A percentile compares a stretch with the other conserved stretches of the same genome.
phyloP scores from a whole-genome alignment of 1,140 invertebrate species.

The Temnothorax nylanderi region DNA sequence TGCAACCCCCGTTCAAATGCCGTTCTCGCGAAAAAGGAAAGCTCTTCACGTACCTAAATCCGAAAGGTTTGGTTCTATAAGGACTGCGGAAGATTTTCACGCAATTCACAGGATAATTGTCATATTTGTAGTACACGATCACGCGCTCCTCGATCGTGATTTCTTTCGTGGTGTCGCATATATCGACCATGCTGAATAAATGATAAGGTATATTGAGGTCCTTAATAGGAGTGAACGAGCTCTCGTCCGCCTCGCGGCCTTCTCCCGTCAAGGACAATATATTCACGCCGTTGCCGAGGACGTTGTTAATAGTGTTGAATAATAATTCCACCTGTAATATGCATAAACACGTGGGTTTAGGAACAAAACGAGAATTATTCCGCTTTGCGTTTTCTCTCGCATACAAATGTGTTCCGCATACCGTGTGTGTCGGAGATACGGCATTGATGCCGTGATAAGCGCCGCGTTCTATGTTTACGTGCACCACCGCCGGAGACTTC shows the following conservation, averaged over 20 bases:
- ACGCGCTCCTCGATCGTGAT: slow-evolving; percentile 96
- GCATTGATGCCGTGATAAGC: slow-evolving; percentile 97
- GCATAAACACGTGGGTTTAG: neutral
- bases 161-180: slow-evolving; percentile 97
- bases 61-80: slow-evolving; percentile 94
- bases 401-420: slow-evolving; percentile 79
- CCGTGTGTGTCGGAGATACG: slow-evolving; percentile 93
- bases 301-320: slow-evolving; percentile 92
- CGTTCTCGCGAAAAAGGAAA: neutral
- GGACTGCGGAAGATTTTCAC: slow-evolving; percentile 98
- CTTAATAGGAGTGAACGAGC: slow-evolving; percentile 94
- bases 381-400: neutral
- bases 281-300: slow-evolving; percentile 95
- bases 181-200: slow-evolving; percentile 97
- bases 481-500: slow-evolving; percentile 93
- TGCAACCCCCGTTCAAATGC: neutral
- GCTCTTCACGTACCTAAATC: slow-evolving; percentile 88
- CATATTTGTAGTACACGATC: slow-evolving; percentile 98
- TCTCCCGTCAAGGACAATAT: slow-evolving; percentile 96
- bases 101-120: slow-evolving; percentile 97
- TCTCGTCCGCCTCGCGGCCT: slow-evolving; percentile 94
- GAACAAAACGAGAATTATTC: neutral
- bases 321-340: slow-evolving; percentile 84
- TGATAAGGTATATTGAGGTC: slow-evolving; percentile 96
- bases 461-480: slow-evolving; percentile 93